Base-by-base conservation (phyloP, 2,113 vertebrate genomes). In the Festucalex cinctus region DNA sequence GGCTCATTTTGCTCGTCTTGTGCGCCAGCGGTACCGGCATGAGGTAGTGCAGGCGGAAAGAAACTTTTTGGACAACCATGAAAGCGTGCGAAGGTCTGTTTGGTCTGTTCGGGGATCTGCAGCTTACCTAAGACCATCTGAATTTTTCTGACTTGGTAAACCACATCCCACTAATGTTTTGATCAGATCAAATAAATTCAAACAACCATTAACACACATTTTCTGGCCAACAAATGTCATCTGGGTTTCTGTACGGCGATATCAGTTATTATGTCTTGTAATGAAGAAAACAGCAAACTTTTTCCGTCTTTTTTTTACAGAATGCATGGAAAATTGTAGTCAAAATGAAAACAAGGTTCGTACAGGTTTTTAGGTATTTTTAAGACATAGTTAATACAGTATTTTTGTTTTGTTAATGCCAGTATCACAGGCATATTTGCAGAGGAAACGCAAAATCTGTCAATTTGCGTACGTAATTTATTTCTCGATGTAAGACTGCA, bases 321-420 rank as follows among this genome's bases (percentile, higher is more conserved):
- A 35, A 57, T 35, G 28, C 17, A 7, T 57, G 57, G n/a, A 36
- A 59, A 36, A n/a, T 20, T 37, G 57, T 20, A 20, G 32, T 36
- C 35, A 36, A 36, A 58, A 59, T 35, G 89, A 81, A 93, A 93
- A 88, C 87, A n/a, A n/a, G n/a, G n/a, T 32, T 32, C 28, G 28
- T 32, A 32, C 28, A 32, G 28, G 28, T 32, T 32, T 32, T 4
- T 32, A 32, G 4, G 28, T 32, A 32, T 32, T 32, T 32, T 32
- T 32, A 32, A 32, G 28, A 32, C 28, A 2, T 32, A 32, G 2
- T 2, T 32, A 32, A 32, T 2, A 32, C 28, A 2, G 28, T 32
- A 2, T 32, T 32, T 32, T 2, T 32, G 2, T 32, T 32, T n/a
- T n/a, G n/a, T n/a, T n/a, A n/a, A n/a, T n/a, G n/a, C n/a, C n/a